Percentiles rank a stretch among this genome's conserved stretches.
These are phyloP conservation scores for Pachyseris speciosa DNA, from an alignment of 64 coral and sea anemone species.

Conservation along the genomic window DNA sequence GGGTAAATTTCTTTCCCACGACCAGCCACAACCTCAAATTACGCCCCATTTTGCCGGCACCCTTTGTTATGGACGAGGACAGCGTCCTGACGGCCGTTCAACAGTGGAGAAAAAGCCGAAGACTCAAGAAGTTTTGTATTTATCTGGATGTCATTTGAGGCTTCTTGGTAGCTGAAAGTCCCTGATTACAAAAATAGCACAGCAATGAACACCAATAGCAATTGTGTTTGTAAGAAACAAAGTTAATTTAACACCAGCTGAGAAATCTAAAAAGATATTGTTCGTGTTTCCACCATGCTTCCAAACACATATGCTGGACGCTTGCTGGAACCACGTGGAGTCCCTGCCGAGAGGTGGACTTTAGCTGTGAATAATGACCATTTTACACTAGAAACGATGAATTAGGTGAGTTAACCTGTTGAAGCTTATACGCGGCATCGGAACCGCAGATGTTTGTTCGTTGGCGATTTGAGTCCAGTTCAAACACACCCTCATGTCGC, in stretches of 20 bases:
- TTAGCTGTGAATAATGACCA: too few relatives aligned
- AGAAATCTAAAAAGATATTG: not conserved
- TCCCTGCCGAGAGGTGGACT: not conserved
- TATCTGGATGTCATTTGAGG: not conserved
- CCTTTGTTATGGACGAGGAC: too few relatives aligned
- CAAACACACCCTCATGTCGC: too few relatives aligned
- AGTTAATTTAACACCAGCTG: slow-evolving; percentile 30
- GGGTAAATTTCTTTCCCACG: not conserved
- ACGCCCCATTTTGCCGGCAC: not conserved
- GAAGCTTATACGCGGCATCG: too few relatives aligned
- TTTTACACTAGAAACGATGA: too few relatives aligned
- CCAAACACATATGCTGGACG: not conserved
- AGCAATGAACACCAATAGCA: not conserved
- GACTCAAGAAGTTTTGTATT: not conserved
- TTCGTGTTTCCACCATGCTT: not conserved
- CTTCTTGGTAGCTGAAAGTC: not conserved
- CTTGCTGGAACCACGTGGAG: not conserved
- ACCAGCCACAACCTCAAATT: not conserved
- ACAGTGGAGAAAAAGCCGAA: not conserved
- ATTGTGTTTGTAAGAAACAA: not conserved
- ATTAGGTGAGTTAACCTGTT: too few relatives aligned
- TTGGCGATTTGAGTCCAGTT: too few relatives aligned
- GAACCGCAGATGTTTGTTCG: too few relatives aligned
- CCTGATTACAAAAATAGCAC: not conserved
- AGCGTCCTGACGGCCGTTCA: not conserved